These are phyloP conservation scores for Hassar affinis DNA, from an alignment of 2,113 vertebrate species.

Conservation along the genomic window DNA sequence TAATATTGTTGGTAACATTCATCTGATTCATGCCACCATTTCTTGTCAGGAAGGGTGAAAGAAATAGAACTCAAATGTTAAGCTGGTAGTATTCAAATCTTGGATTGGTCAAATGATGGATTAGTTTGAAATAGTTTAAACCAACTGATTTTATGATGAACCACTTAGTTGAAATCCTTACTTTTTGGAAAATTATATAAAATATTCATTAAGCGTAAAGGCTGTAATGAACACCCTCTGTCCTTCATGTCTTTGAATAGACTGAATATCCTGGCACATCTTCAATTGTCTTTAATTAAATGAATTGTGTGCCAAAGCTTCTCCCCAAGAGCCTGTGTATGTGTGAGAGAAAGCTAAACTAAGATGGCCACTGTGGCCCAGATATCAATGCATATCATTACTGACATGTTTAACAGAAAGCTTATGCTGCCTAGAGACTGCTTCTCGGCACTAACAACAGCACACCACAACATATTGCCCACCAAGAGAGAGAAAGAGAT, in stretches of 20 bases:
- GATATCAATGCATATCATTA: conserved; percentile 25
- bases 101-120: neutral
- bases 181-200: neutral
- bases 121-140: neutral
- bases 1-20: neutral
- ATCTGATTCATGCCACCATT: neutral
- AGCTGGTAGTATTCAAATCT: neutral
- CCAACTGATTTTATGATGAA: neutral
- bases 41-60: neutral
- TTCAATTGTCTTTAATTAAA: conserved; percentile 59
- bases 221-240: neutral
- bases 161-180: neutral
- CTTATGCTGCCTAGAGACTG: conserved; percentile 55
- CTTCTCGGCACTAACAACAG: conserved; percentile 57
- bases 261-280: conserved; percentile 17
- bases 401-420: conserved; percentile 39
- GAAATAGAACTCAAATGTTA: neutral
- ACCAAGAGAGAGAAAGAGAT: conserved; percentile 39
- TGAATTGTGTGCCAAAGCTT: conserved; percentile 52
- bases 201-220: neutral
- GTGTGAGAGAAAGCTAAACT: conserved; percentile 59
- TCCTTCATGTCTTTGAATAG: conserved; percentile 7
- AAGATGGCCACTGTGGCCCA: conserved; percentile 61
- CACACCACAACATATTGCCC: conserved; percentile 54
- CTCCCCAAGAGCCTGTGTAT: conserved; percentile 48